These are phyloP conservation scores for Cranoglanis bouderius DNA, from an alignment of 2,113 vertebrate species.

Conservation along the genomic window DNA sequence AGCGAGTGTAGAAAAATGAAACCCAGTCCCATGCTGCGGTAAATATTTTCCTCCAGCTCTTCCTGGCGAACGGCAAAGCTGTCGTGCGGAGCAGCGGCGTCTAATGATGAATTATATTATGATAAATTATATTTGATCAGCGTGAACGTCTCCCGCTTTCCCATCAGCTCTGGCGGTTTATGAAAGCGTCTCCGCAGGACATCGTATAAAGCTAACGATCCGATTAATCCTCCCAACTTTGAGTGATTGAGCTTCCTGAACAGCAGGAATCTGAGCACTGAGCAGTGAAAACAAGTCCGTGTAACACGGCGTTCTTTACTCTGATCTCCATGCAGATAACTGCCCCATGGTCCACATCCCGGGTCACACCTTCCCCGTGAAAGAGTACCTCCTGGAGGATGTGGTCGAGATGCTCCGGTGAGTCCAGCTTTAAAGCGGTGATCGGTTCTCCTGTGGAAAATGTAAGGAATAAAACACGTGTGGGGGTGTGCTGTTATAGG, in stretches of 20 bases:
- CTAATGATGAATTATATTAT: slow-evolving; percentile 10
- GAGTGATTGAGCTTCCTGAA: neutral
- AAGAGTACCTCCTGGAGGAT: slow-evolving; percentile 91
- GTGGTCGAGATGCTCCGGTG: slow-evolving; percentile 89
- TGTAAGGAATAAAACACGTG: neutral
- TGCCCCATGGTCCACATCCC: slow-evolving; percentile 96
- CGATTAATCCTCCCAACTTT: neutral
- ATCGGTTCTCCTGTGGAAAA: neutral
- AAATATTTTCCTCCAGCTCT: neutral
- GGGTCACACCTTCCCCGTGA: slow-evolving; percentile 92
- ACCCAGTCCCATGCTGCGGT: neutral
- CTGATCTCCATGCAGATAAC: slow-evolving; percentile 67
- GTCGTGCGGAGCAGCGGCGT: neutral
- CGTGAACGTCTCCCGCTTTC: slow-evolving; percentile 5
- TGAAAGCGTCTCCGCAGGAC: neutral
- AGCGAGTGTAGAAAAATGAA: neutral
- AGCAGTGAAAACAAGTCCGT: neutral
- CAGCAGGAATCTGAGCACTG: neutral
- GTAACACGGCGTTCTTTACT: neutral
- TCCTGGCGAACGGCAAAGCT: neutral
- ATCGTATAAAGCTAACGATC: neutral
- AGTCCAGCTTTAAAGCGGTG: slow-evolving; percentile 14
- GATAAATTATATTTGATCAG: neutral
- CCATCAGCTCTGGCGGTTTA: neutral
- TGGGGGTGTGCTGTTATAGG: neutral